Conservation (phyloP, 2,797 vertebrate species). For the Pangasius djambal region DNA sequence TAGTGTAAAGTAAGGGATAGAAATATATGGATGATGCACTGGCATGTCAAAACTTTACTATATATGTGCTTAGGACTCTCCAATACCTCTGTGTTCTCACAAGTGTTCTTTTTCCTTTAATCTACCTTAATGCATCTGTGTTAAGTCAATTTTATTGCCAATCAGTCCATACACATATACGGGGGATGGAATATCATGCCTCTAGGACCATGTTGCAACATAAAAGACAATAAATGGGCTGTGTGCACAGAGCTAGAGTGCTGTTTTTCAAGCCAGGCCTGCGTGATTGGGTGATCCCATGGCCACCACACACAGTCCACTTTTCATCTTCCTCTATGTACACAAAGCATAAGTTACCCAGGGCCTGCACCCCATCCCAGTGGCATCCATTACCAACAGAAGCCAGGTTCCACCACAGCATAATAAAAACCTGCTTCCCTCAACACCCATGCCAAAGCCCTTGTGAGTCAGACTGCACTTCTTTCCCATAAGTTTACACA, state of each 20-base stretch:
- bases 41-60: background rate
- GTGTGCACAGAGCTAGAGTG: slow-evolving; percentile 58
- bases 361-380: slow-evolving; percentile 38
- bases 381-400: slow-evolving; percentile 78
- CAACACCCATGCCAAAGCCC: slow-evolving; percentile 60
- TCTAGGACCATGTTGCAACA: background rate
- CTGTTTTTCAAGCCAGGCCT: slow-evolving; percentile 66
- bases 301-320: slow-evolving; percentile 82
- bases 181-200: background rate
- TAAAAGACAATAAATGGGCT: slow-evolving; percentile 42
- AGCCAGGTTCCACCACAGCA: slow-evolving; percentile 71
- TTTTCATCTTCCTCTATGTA: slow-evolving; percentile 88
- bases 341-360: slow-evolving; percentile 93
- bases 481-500: slow-evolving; percentile 48
- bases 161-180: slow-evolving; percentile 4
- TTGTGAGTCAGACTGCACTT: slow-evolving; percentile 40
- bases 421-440: slow-evolving; percentile 76
- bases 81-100: background rate
- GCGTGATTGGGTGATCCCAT: slow-evolving; percentile 77
- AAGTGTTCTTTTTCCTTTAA: background rate
- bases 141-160: slow-evolving; percentile 2
- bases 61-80: background rate
- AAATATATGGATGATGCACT: background rate
- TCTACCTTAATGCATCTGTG: background rate
- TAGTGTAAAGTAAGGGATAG: background rate